Percentiles rank a stretch among this genome's conserved stretches.
These are phyloP conservation scores for Pangasianodon hypophthalmus DNA, from an alignment of 2,113 vertebrate genomes.

Conservation along the genomic window DNA sequence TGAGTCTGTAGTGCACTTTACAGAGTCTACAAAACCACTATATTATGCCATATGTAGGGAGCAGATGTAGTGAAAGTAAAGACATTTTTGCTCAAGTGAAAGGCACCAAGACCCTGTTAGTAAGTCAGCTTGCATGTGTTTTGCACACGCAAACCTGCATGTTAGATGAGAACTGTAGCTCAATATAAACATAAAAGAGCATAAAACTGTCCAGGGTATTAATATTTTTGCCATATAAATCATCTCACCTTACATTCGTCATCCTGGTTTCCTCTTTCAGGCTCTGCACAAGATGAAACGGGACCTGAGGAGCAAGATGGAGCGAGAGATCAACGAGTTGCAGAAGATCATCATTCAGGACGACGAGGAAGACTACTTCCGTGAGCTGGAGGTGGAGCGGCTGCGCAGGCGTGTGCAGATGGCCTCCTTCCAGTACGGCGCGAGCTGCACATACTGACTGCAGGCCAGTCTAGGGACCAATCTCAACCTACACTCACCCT, in stretches of 20 bases:
- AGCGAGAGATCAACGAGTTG: slow-evolving; percentile 86
- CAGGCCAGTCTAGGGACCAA: not conserved
- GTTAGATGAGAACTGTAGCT: not conserved
- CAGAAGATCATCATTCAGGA: slow-evolving; percentile 84
- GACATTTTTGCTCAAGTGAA: not conserved
- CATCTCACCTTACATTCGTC: not conserved
- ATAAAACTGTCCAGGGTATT: too few relatives aligned
- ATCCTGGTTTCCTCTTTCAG: slow-evolving; percentile 62
- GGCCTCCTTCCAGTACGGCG: slow-evolving; percentile 88
- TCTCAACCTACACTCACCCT: not conserved
- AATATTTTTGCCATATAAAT: not conserved
- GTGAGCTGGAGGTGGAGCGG: slow-evolving; percentile 85
- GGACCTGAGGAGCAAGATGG: slow-evolving; percentile 87
- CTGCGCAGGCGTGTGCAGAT: slow-evolving; percentile 80
- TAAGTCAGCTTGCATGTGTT: not conserved
- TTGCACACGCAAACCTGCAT: not conserved
- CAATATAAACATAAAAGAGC: not conserved
- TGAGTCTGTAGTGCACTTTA: too few relatives aligned
- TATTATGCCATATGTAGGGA: too few relatives aligned
- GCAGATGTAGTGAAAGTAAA: too few relatives aligned
- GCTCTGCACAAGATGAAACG: slow-evolving; percentile 84
- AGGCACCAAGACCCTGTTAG: not conserved
- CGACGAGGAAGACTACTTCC: slow-evolving; percentile 84
- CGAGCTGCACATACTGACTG: slow-evolving; percentile 69
- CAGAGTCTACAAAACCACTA: too few relatives aligned